Base-by-base conservation (phyloP, 2,888 invertebrate genomes). In the Podotricha telesiphe region DNA sequence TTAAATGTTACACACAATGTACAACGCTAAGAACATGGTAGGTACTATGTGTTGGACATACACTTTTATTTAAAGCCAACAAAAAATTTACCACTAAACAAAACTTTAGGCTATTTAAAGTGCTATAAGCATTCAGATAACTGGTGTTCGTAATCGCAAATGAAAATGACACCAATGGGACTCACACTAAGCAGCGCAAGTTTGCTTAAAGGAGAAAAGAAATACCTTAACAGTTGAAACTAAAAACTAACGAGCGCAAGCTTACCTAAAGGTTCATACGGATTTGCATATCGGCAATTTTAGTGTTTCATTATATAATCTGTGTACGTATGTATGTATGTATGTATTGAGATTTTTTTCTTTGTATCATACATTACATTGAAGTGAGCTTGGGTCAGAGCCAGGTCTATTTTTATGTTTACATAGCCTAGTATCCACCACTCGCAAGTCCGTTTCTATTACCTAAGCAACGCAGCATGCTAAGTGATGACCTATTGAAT, bases 171-270 rank as follows among this genome's bases (percentile, higher is more conserved):
- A 59, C 75, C 69, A 48, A 70, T 62, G 74, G 74, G 75, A 73
- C 68, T 71, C 68, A 22, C 34, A 65, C 65, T 70, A 67, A 69
- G 69, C 64, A 70, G 69, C 62, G 56, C 48, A 71, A 73, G 72
- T 73, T 73, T 68, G 65, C 70, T 71, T 50, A 58, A 70, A 68
- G 69, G 65, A 69, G 73, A 75, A 78, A 75, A 75, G 76, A 75
- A 73, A 55, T 70, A 71, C 74, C 74, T 71, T 74, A 73, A 74
- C 74, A 74, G 74, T 76, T 68, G 62, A 66, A 75, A 75, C 65
- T 75, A 77, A 81, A 81, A 80, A 77, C 75, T 72, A 80, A 80
- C 76, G 77, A 74, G 67, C 70, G 72, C 69, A 73, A 73, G 76
- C 71, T 77, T 76, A 76, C 77, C 75, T 63, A 76, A 78, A 77